Percentiles rank a stretch among this genome's conserved stretches.
phyloP scores from a whole-genome alignment of 2,888 invertebrate genomes.

The Embidobia sp. region DNA sequence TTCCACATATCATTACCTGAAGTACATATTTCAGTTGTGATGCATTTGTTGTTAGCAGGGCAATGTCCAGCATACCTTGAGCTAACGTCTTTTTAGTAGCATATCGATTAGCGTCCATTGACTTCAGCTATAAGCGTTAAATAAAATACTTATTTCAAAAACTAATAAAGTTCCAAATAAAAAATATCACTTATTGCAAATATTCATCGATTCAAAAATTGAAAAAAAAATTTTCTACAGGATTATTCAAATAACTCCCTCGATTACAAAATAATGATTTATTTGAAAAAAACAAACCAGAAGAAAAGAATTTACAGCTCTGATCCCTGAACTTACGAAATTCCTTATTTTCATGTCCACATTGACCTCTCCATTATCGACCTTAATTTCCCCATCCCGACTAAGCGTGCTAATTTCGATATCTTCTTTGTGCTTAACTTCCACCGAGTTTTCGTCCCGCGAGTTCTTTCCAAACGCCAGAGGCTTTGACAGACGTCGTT shows the following conservation, averaged over 20 bases:
- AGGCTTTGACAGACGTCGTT: slow-evolving; percentile 42
- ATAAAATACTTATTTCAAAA: not conserved
- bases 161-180: not conserved
- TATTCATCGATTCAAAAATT: too few species aligned
- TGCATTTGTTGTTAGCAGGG: slow-evolving; percentile 93
- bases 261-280: slow-evolving; percentile 1
- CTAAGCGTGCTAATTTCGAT: slow-evolving; percentile 30
- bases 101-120: slow-evolving; percentile 92
- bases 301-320: too few species aligned
- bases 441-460: not conserved
- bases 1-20: slow-evolving; percentile 82
- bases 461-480: slow-evolving; percentile 52
- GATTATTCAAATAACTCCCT: too few species aligned
- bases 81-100: slow-evolving; percentile 96
- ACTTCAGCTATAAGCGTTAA: slow-evolving; percentile 81
- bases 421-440: slow-evolving; percentile 20
- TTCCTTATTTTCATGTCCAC: slow-evolving; percentile 11
- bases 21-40: slow-evolving; percentile 93
- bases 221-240: not conserved
- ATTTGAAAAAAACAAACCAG: too few species aligned
- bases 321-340: slow-evolving; percentile 30
- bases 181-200: too few species aligned
- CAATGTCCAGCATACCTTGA: slow-evolving; percentile 95
- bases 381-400: slow-evolving; percentile 17
- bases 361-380: slow-evolving; percentile 15